Base-by-base conservation (phyloP, 2,888 invertebrate genomes). In the Prosapia bicincta region DNA sequence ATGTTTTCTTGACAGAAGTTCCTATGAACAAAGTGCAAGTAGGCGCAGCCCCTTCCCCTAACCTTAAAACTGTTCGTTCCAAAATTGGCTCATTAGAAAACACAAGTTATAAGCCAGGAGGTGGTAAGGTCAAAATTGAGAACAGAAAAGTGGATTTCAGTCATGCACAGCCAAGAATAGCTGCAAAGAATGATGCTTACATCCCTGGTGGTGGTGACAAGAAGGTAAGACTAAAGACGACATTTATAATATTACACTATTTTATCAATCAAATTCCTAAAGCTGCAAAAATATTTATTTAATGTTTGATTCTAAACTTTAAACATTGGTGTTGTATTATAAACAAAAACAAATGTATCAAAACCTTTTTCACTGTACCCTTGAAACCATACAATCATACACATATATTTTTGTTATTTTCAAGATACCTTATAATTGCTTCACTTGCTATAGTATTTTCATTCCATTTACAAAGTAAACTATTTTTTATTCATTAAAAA, bases 21-120 rank as follows among this genome's bases (percentile, higher is more conserved):
- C 95, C 96, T 80, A 96, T 96, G 94, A 97, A 96, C 85, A 96
- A 96, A 87, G 87, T 96, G 78, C 95, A 96, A 89, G 96, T 96
- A 69, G 97, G 97, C 72, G 91, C 93, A 81, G 94, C 94, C 75
- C 96, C 96, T 76, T 96, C 96, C 74, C 97, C 96, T 26, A 97
- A 97, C 85, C 88, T 96, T 82, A 97, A 96, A 87, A 90, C 93
- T 79, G 93, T 95, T n/a, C 92, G 91, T 84, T 96, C 96, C 26
- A 97, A 96, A 88, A 95, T 97, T 82, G 96, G 96, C 23, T 97
- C 96, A 1, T 85, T 97, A 84, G 92, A 94, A n/a, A 97, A 97
- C 85, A 88, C 95, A 28, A 92, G 91, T 78, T 93, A 97, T 85
- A 95, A 92, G 84, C 96, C 96, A 0, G 95, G 95, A 26, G 95